Evolutionary conservation across 23 tunicate species (phyloP).

Genomic region (Trididemnum clinides): DNA sequence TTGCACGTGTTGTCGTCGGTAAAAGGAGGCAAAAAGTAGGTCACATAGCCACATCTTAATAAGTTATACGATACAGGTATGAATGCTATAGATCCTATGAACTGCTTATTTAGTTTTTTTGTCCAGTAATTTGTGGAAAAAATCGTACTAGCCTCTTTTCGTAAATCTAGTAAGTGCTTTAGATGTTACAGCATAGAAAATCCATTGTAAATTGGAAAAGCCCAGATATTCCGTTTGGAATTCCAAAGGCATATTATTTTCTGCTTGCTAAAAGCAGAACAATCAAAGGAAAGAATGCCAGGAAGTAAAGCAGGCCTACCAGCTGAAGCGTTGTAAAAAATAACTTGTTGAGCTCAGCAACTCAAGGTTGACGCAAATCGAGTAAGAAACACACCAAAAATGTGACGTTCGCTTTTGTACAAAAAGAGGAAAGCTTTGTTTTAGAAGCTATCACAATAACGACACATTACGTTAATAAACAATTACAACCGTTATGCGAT

Average conservation of each 20-base stretch:
- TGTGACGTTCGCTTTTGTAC: background rate
- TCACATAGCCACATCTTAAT: background rate
- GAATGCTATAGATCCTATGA: background rate
- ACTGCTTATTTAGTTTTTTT: no score
- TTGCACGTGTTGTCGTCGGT: background rate
- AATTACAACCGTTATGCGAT: background rate
- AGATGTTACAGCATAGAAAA: background rate
- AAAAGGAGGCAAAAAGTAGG: background rate
- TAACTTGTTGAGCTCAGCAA: background rate
- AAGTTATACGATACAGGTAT: background rate
- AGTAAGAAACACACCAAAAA: background rate
- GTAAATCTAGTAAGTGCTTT: background rate
- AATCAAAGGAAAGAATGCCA: background rate
- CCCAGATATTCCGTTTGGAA: background rate
- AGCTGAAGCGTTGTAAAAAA: background rate
- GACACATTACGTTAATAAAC: background rate
- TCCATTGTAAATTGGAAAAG: background rate
- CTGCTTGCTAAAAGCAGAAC: background rate
- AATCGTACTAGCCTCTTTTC: background rate
- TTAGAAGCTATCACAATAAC: background rate
- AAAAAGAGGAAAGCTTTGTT: background rate
- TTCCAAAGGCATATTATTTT: background rate
- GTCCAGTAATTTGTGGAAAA: background rate
- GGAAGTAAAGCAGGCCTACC: background rate
- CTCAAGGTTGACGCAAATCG: background rate